These are phyloP conservation scores for Helicoverpa armigera DNA, from an alignment of 1,140 invertebrate genomes.

Conservation along the genomic window DNA sequence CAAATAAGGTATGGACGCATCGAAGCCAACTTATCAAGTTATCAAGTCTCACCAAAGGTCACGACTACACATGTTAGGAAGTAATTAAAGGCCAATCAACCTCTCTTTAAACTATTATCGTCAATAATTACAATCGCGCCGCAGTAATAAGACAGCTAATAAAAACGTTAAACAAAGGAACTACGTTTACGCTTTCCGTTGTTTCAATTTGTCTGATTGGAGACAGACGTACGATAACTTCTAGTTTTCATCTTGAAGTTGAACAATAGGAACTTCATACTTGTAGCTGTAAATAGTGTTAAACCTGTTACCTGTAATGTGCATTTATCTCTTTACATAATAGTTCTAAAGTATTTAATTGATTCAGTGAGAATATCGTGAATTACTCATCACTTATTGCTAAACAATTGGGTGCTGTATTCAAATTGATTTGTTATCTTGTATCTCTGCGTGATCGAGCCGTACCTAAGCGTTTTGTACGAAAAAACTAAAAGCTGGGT, in stretches of 20 bases:
- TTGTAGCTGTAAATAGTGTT: neutral
- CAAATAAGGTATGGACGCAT: neutral
- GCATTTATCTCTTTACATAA: slow-evolving; percentile 5
- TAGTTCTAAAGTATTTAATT: neutral
- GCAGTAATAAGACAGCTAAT: slow-evolving; percentile 59
- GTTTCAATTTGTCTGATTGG: slow-evolving; percentile 40
- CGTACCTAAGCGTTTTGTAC: slow-evolving; percentile 17
- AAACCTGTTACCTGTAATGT: neutral
- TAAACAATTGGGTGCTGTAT: slow-evolving; percentile 7
- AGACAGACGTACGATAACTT: slow-evolving; percentile 5
- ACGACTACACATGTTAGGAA: slow-evolving; percentile 75
- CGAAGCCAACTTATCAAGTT: neutral
- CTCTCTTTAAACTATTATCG: slow-evolving; percentile 71
- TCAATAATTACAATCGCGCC: slow-evolving; percentile 65
- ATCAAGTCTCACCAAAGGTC: slow-evolving; percentile 62
- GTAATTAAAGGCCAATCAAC: slow-evolving; percentile 81
- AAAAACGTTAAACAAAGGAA: slow-evolving; percentile 71
- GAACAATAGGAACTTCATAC: neutral
- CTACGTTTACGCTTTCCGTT: slow-evolving; percentile 62
- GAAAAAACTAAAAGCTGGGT: slow-evolving; percentile 40
- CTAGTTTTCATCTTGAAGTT: slow-evolving; percentile 5
- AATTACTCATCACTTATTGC: neutral
- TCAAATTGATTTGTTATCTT: slow-evolving; percentile 32
- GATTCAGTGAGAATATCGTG: slow-evolving; percentile 1
- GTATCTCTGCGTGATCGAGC: slow-evolving; percentile 11